Base-by-base conservation (phyloP, 2,797 vertebrate genomes). In the Ispidina picta region DNA sequence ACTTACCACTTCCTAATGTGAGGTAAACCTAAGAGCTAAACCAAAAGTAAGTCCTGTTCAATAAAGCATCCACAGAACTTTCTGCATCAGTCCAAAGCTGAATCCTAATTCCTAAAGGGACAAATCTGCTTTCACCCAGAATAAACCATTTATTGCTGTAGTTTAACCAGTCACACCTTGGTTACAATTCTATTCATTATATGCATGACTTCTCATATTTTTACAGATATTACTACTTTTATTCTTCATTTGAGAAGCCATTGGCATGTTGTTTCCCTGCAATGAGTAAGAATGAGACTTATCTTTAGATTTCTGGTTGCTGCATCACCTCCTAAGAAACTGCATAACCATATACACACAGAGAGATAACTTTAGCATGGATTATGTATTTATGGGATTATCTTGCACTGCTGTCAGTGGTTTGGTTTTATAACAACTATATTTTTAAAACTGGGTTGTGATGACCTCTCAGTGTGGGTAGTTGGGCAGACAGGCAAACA, bases 341-440 rank as follows among this genome's bases (percentile, higher is more conserved):
- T 65, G 29, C 15, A 86, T 5, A 78, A 72, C 44, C 26, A 73
- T 12, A 87, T 5, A 84, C 18, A 80, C 8, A 66, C 3, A 83
- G 21, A 62, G 18, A 62, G 23, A 68, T 20, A 88, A 86, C 51
- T 88, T 92, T 15, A 82, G 86, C 58, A 71, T 55, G 52, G 83
- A 93, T 83, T 95, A 92, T 29, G 56, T 76, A 93, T 89, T 95
- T 92, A 89, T 59, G 93, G 89, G 58, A 91, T 89, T 91, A 95
- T 63, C 59, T 87, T 33, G 55, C 35, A 74, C 33, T 73, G 65
- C 73, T 91, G 73, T 43, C n/a, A 62, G 37, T 86, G 26, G 17
- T 76, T 79, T 51, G 37, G 86, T 94, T 95, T 94, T 92, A 21
- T 84, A 95, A 94, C 64, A 58, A 64, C 54, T 64, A 2, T 52